Base-by-base conservation (phyloP, 2,888 invertebrate species). In the Portevinia maculata region DNA sequence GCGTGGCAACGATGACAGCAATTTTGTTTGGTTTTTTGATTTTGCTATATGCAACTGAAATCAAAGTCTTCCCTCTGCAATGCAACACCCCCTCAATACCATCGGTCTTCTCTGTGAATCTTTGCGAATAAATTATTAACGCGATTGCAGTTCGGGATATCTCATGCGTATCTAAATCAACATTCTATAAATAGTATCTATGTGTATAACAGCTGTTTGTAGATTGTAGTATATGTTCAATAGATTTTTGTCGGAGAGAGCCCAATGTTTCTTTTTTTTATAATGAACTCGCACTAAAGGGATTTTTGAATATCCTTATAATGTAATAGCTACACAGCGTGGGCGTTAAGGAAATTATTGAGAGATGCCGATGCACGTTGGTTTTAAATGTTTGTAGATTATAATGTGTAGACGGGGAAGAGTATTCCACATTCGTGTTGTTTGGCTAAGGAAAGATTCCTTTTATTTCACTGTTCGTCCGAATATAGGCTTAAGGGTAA, bases 1-100 rank as follows among this genome's bases (percentile, higher is more conserved):
- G 74, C 74, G 74, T 74, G 64, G 64, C 55, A 74, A 65, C 46
- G 50, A 50, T 65, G 46, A 50, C 53, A 46, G 39, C 13, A 17
- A 11, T 17, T 15, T 30, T 44, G 21, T 21, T 9, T 55, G 24
- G 44, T 37, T 15, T 15, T 15, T 13, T 34, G 6, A 19, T 3
- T 37, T 52, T 15, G 53, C n/a, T n/a, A n/a, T n/a, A 46, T 57
- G 34, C 55, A 48, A 30, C 28, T 24, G 57, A 69, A 55, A 57
- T 57, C 15, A n/a, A 24, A 34, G 44, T 24, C 44, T 32, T 69
- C 34, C 21, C 34, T 15, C n/a, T 11, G 32, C 53, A 39, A 39
- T 15, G 24, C 24, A 53, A 46, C n/a, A 5, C 9, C 44, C 44
- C 28, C 17, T 3, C 37, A 32, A 17, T 8, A n/a, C 67, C 19